Evolutionary conservation across 2,888 invertebrate genomes (phyloP), one percentile per base, ranked within the genome.

Genomic region (Tenthredo distinguenda): DNA sequence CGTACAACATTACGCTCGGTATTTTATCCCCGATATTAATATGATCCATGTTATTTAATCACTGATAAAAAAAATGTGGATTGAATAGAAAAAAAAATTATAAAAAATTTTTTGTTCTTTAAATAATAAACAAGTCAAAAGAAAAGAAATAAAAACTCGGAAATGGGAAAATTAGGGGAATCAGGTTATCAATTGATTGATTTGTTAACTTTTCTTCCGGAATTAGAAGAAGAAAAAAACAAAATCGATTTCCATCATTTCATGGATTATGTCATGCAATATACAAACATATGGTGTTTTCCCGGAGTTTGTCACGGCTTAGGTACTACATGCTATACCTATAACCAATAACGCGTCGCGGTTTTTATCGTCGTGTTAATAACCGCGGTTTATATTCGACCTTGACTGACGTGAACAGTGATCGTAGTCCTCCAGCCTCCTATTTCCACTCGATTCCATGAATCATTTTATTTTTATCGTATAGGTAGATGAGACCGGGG

Each of bases 1-100:
- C 94, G 90, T 89, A 94, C 85, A 95, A 89, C 58, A 93, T 93
- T n/a, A 94, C 92, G 85, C 89, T 91, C 0, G 95, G 95, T 82
- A 95, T 86, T 86, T 90, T 91, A 86, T 94, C 94, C 85, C 95
- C 95, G 85, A 93, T 93, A 94, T 94, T 87, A 26, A 91, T 90
- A 21, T 58, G 85, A 21, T 87, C 58, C 87, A 86, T 88, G 21
- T 62, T 77, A 86, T 72, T 34, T 26, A 62, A 62, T 62, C 26
- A 26, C 37, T 40, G 15, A 62, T 72, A 43, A 74, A 77, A 7
- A 55, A 7, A 55, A 18, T 55, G 18, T 55, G n/a, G n/a, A 50
- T 50, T 50, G 2, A 47, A 50, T 6, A 50, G 9, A 84, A 21
- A 21, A 71, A n/a, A 31, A 58, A 50, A 26, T 26, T 26, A 26